Evolutionary conservation across 2,888 invertebrate species (phyloP).

Genomic region (Tetrapedia diversipes): DNA sequence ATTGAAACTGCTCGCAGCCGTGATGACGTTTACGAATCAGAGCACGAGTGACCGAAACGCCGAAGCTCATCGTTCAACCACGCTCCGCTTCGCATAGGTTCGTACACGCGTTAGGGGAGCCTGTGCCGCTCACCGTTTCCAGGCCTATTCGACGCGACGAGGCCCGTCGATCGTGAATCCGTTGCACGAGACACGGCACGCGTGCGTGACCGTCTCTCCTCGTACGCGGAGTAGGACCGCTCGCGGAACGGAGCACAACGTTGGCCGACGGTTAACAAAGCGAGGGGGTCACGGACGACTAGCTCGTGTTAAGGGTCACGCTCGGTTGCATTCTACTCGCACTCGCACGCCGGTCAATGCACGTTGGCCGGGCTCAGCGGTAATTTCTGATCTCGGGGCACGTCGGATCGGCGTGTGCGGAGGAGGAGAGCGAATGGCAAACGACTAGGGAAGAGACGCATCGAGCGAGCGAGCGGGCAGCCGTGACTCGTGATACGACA

Average conservation of each 20-base stretch:
- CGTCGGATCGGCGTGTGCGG: slow-evolving; percentile 72
- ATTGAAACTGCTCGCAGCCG: slow-evolving; percentile 46
- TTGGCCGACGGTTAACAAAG: slow-evolving; percentile 11
- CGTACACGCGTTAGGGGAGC: slow-evolving; percentile 14
- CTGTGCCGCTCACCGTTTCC: not conserved
- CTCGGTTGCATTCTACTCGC: slow-evolving; percentile 73
- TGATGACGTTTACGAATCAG: slow-evolving; percentile 65
- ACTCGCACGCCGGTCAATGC: slow-evolving; percentile 71
- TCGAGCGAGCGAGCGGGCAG: slow-evolving; percentile 34
- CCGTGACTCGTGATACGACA: slow-evolving; percentile 31
- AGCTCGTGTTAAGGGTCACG: slow-evolving; percentile 78
- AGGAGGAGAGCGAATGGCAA: slow-evolving; percentile 60
- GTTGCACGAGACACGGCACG: slow-evolving; percentile 18
- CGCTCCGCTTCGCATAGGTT: slow-evolving; percentile 61
- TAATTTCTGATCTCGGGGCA: slow-evolving; percentile 77
- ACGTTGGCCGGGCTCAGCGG: slow-evolving; percentile 69
- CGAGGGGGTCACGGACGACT: slow-evolving; percentile 79
- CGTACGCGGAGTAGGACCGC: not conserved
- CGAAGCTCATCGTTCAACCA: slow-evolving; percentile 59
- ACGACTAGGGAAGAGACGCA: slow-evolving; percentile 57
- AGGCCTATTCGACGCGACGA: slow-evolving; percentile 21
- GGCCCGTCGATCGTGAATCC: slow-evolving; percentile 34
- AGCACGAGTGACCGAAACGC: slow-evolving; percentile 64
- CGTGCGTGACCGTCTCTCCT: slow-evolving; percentile 1
- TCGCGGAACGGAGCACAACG: slow-evolving; percentile 29